Conservation (phyloP, 2,888 invertebrate species). For the Gastracanthus pulcherrimus region DNA sequence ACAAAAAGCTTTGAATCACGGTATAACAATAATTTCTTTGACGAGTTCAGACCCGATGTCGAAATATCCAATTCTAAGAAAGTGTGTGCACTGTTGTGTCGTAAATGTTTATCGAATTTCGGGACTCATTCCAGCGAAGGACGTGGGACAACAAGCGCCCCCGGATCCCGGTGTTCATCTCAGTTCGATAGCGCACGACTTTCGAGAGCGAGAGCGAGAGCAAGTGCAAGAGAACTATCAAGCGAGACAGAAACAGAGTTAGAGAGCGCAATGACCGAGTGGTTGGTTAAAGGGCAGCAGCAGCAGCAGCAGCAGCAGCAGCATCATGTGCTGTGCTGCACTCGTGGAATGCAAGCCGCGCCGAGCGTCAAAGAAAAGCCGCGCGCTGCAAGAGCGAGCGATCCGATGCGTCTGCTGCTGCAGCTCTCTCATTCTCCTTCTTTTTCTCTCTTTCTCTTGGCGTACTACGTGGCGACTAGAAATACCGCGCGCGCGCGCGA, state of each 20-base stretch:
- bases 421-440: neutral
- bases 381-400: neutral
- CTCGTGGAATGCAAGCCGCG: conserved; percentile 45
- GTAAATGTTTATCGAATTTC: conserved; percentile 1
- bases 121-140: neutral
- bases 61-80: too few relatives aligned
- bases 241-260: neutral
- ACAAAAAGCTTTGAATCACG: too few relatives aligned
- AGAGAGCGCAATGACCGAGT: conserved; percentile 37
- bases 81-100: neutral
- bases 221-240: too few relatives aligned
- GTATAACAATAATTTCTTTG: too few relatives aligned
- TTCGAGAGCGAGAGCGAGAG: neutral
- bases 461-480: neutral
- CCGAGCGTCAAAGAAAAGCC: conserved; percentile 51
- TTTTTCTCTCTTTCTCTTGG: neutral
- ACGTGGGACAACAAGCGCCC: neutral
- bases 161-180: neutral
- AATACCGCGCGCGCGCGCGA: too few relatives aligned
- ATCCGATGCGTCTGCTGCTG: neutral
- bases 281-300: conserved; percentile 42
- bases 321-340: too few relatives aligned
- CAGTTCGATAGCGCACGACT: neutral
- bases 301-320: too few relatives aligned
- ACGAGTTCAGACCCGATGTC: too few relatives aligned